These are phyloP conservation scores for Nasonia longicornis DNA, from an alignment of 1,140 invertebrate genomes.

Conservation along the genomic window DNA sequence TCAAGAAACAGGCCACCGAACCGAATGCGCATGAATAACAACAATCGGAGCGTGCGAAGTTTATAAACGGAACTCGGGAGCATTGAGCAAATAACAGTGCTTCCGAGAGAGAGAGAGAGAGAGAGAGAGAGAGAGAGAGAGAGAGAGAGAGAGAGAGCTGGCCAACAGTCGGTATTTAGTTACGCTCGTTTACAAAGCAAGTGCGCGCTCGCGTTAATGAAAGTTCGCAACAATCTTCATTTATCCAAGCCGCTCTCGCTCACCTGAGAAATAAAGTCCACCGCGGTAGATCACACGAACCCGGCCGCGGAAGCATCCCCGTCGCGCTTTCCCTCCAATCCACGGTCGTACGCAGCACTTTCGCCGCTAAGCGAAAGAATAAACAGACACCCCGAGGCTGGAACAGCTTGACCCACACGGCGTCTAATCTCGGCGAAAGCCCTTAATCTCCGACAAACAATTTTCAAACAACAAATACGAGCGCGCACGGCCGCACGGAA, in stretches of 20 bases:
- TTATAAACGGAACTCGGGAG: not conserved
- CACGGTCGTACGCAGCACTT: not conserved
- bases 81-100: not conserved
- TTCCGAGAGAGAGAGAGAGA: not conserved
- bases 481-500: not conserved
- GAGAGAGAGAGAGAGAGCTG: not conserved
- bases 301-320: not conserved
- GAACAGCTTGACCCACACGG: not conserved
- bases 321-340: not conserved
- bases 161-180: not conserved
- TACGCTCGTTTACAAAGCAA: slow-evolving; percentile 2
- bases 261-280: not conserved
- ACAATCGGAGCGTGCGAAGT: not conserved
- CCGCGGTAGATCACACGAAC: not conserved
- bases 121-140: not conserved
- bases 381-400: not conserved
- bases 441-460: slow-evolving; percentile 30
- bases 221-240: not conserved
- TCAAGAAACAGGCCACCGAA: no score
- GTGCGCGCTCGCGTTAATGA: not conserved
- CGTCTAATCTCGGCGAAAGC: slow-evolving; percentile 1
- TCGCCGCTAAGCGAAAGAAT: not conserved
- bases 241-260: not conserved
- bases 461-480: not conserved
- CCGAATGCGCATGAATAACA: not conserved